Conservation (phyloP, 2,797 vertebrate species). For the Oryzias sinensis region DNA sequence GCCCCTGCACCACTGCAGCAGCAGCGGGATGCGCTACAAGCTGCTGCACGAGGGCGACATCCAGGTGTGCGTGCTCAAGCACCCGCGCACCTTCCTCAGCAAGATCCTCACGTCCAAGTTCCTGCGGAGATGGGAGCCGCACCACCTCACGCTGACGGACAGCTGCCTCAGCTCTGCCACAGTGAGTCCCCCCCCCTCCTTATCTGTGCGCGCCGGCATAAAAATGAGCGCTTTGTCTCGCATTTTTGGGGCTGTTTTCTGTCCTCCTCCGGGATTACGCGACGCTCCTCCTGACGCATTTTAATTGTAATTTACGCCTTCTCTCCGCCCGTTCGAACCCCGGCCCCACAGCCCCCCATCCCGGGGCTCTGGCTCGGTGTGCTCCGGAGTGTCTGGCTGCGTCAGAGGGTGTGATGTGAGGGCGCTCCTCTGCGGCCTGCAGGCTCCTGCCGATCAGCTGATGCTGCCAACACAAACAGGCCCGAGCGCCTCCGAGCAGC, state of each 20-base stretch:
- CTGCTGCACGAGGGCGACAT: constrained; percentile 98
- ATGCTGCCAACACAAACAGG: constrained; percentile 2
- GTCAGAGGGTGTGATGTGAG: too few relatives aligned
- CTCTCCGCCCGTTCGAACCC: background rate
- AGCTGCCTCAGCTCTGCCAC: constrained; percentile 93
- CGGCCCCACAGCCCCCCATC: background rate
- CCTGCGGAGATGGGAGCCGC: constrained; percentile 94
- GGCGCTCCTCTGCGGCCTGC: too few relatives aligned
- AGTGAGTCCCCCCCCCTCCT: constrained; percentile 73
- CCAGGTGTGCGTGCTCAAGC: constrained; percentile 96
- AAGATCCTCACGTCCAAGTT: constrained; percentile 99
- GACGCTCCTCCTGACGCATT: constrained; percentile 60
- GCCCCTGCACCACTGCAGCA: constrained; percentile 84
- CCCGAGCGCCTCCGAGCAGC: background rate
- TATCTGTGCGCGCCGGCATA: constrained; percentile 1
- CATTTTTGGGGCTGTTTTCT: constrained; percentile 44
- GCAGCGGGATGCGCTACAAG: constrained; percentile 95
- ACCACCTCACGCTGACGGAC: constrained; percentile 94
- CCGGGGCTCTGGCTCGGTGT: too few relatives aligned
- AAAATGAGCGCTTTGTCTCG: constrained; percentile 12
- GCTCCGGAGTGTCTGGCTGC: too few relatives aligned
- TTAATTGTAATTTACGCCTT: constrained; percentile 4
- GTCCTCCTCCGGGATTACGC: constrained; percentile 44
- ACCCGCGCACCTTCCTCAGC: constrained; percentile 97
- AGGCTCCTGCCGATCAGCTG: constrained; percentile 5